Evolutionary conservation across 30 jellyfish, hydroid and myxozoan species (phyloP).

Genomic region (Mastigias papua): DNA sequence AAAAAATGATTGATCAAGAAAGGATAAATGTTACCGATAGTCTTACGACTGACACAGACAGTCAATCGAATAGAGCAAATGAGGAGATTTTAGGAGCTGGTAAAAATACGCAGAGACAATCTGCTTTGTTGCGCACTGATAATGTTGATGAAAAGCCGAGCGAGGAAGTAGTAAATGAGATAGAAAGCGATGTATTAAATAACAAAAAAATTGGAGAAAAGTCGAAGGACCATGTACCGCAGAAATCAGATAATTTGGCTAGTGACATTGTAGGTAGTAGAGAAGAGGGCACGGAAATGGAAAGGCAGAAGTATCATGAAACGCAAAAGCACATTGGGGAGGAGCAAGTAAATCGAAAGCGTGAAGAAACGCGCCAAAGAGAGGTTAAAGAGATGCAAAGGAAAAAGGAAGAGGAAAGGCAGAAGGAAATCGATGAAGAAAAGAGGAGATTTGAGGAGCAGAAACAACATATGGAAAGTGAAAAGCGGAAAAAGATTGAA

Average conservation of each 20-base stretch:
- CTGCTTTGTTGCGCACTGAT: background rate
- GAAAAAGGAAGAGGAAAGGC: background rate
- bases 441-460: constrained; percentile 2
- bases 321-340: background rate
- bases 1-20: constrained; percentile 50
- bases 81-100: background rate
- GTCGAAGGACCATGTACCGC: constrained; percentile 3
- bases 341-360: background rate
- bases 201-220: constrained; percentile 4
- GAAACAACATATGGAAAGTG: background rate
- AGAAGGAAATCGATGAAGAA: background rate
- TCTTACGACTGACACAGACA: background rate
- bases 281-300: background rate
- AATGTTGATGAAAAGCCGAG: background rate
- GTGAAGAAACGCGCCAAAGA: background rate
- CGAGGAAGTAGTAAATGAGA: background rate
- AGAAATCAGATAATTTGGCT: constrained; percentile 18
- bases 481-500: constrained; percentile 4
- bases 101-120: too few species aligned
- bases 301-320: background rate
- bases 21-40: background rate
- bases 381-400: background rate
- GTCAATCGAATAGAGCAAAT: background rate
- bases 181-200: background rate
- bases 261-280: background rate